phyloP scores from a whole-genome alignment of 2,888 invertebrate species.

The Drosophila heteroneura region DNA sequence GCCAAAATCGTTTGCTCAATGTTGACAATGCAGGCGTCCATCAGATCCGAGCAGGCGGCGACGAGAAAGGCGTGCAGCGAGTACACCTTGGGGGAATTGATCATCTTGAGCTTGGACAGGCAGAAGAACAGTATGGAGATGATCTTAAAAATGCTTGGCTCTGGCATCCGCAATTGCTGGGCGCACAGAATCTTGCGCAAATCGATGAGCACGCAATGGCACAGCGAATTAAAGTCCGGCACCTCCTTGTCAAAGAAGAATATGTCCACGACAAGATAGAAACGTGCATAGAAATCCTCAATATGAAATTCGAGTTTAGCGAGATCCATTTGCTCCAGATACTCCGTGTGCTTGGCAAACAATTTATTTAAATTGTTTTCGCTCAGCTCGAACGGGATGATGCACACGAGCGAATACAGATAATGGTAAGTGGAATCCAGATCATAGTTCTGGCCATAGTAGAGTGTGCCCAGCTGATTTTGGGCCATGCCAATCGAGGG shows the following conservation, averaged over 20 bases:
- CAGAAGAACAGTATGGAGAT: constrained; percentile 93
- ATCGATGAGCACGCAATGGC: constrained; percentile 90
- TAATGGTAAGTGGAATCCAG: constrained; percentile 96
- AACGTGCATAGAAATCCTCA: constrained; percentile 86
- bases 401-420: constrained; percentile 92
- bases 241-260: constrained; percentile 87
- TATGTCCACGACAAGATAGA: constrained; percentile 86
- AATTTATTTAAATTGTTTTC: constrained; percentile 93
- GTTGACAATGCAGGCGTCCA: constrained; percentile 86
- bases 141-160: constrained; percentile 92
- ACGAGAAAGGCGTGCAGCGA: constrained; percentile 94
- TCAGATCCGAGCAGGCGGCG: constrained; percentile 89
- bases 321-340: constrained; percentile 86
- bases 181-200: constrained; percentile 90
- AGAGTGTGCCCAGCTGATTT: constrained; percentile 96
- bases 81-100: constrained; percentile 92
- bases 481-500: constrained; percentile 95
- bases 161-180: constrained; percentile 87
- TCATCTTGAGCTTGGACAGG: constrained; percentile 90
- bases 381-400: constrained; percentile 94
- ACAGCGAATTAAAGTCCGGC: constrained; percentile 88
- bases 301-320: constrained; percentile 85
- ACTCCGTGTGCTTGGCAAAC: constrained; percentile 89
- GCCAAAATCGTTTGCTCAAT: constrained; percentile 83
- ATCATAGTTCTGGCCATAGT: constrained; percentile 92